Evolutionary conservation across 2,797 vertebrate species (phyloP).

Genomic region (Ctenopoma kingsleyae): DNA sequence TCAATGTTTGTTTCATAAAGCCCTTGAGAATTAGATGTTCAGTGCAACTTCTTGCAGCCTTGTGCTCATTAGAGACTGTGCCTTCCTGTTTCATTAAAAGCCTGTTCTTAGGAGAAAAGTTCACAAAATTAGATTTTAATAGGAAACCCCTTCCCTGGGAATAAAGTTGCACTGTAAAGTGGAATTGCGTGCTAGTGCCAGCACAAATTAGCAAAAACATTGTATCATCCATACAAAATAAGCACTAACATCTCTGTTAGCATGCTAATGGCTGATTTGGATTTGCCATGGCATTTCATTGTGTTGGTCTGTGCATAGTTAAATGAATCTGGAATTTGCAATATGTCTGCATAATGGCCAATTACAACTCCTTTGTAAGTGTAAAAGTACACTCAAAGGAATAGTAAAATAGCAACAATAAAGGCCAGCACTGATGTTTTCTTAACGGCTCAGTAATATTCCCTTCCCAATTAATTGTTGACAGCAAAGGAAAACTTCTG

Average conservation of each 20-base stretch:
- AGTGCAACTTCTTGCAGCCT: slow-evolving; percentile 40
- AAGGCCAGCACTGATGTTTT: slow-evolving; percentile 47
- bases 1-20: slow-evolving; percentile 34
- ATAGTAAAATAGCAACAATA: slow-evolving; percentile 52
- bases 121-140: slow-evolving; percentile 77
- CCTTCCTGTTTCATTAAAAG: slow-evolving; percentile 76
- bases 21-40: slow-evolving; percentile 33
- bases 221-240: slow-evolving; percentile 54
- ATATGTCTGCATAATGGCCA: slow-evolving; percentile 65
- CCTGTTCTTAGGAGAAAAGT: slow-evolving; percentile 72
- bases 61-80: slow-evolving; percentile 72
- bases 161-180: slow-evolving; percentile 59
- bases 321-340: slow-evolving; percentile 61
- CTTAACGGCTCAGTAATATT: slow-evolving; percentile 40
- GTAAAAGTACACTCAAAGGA: slow-evolving; percentile 68
- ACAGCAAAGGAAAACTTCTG: slow-evolving; percentile 40
- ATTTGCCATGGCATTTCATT: slow-evolving; percentile 65
- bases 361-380: slow-evolving; percentile 73
- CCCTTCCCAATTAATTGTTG: slow-evolving; percentile 48
- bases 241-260: slow-evolving; percentile 66
- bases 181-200: slow-evolving; percentile 65
- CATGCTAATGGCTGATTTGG: slow-evolving; percentile 71
- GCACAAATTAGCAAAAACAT: slow-evolving; percentile 71
- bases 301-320: slow-evolving; percentile 52
- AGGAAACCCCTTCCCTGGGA: slow-evolving; percentile 64